A percentile compares a stretch with the other conserved stretches of the same genome.
Evolutionary conservation across 2,797 vertebrate species (phyloP).

Genomic region (Sitta carolinensis): DNA sequence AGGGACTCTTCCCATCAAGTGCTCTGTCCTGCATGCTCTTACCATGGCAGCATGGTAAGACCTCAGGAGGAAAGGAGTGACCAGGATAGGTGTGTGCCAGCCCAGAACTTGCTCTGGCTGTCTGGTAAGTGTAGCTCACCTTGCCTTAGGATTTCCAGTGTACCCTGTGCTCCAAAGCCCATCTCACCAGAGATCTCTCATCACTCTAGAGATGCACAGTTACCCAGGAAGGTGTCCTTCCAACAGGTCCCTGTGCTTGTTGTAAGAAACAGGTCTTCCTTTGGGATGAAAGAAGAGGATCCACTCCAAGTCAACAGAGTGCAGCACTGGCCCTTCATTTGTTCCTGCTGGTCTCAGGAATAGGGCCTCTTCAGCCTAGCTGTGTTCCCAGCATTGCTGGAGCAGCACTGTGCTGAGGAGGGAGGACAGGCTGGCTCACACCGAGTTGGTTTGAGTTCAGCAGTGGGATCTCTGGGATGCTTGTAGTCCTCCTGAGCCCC

Average conservation of each 20-base stretch:
- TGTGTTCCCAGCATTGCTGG: neutral
- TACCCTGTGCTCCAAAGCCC: neutral
- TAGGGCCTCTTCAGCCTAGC: neutral
- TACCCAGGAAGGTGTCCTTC: neutral
- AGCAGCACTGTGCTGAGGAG: neutral
- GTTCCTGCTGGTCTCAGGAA: neutral
- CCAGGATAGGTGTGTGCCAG: neutral
- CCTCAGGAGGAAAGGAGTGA: neutral
- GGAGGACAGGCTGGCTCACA: neutral
- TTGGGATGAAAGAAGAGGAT: neutral
- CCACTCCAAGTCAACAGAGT: neutral
- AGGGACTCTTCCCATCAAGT: neutral
- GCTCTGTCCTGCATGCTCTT: neutral
- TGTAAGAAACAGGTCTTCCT: neutral
- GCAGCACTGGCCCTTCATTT: neutral
- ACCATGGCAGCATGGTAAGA: neutral
- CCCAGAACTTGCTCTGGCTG: neutral
- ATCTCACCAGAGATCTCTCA: neutral
- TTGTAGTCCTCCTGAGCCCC: conserved; percentile 44
- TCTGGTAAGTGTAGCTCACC: neutral
- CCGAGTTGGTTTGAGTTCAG: conserved; percentile 13
- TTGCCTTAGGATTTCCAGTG: neutral
- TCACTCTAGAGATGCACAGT: neutral
- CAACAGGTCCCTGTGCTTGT: neutral
- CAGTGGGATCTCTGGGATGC: neutral